Evolutionary conservation across 1,140 invertebrate genomes (phyloP).

Genomic region (Brachionus rotundiformis): DNA sequence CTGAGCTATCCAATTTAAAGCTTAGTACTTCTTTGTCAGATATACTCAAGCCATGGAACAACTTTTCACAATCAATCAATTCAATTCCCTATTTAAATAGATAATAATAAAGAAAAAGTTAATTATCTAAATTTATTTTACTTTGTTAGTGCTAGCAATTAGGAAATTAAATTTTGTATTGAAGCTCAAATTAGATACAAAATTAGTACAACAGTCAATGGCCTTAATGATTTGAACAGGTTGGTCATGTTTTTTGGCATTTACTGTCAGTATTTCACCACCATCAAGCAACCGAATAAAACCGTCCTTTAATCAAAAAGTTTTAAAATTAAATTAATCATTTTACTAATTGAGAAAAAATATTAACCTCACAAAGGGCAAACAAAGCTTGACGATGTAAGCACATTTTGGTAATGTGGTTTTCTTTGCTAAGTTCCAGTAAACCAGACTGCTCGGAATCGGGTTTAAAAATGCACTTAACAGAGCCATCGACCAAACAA

Average conservation of each 20-base stretch:
- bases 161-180: slow-evolving; percentile 11
- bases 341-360: too few relatives aligned
- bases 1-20: slow-evolving; percentile 14
- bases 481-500: not conserved
- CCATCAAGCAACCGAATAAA: not conserved
- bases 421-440: not conserved
- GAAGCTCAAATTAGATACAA: slow-evolving; percentile 26
- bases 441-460: not conserved
- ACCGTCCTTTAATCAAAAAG: not conserved
- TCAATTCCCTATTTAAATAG: not conserved
- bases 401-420: not conserved
- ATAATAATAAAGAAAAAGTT: not conserved
- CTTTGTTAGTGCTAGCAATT: slow-evolving; percentile 25
- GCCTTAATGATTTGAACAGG: not conserved
- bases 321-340: not conserved
- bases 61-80: slow-evolving; percentile 31
- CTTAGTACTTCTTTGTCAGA: slow-evolving; percentile 17
- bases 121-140: not conserved
- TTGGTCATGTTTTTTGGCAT: not conserved
- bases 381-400: slow-evolving; percentile 18
- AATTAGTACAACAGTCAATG: slow-evolving; percentile 4
- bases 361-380: not conserved
- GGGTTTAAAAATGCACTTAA: not conserved
- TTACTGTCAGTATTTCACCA: not conserved
- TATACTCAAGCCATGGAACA: not conserved